Evolutionary conservation across 2,888 invertebrate genomes (phyloP).

Genomic region (Euphydryas editha): DNA sequence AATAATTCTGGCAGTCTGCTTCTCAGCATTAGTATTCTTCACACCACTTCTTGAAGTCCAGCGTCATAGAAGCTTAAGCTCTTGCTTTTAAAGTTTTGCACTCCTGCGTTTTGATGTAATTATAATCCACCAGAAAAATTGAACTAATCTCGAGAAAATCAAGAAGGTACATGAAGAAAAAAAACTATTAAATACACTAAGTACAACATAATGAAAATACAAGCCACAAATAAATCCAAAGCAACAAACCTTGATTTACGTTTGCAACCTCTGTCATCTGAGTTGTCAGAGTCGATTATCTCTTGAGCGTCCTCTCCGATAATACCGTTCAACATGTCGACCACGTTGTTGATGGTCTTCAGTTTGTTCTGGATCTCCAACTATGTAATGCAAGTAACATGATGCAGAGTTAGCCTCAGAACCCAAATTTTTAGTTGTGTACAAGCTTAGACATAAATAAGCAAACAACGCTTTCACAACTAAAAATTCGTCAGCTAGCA

Average conservation of each 20-base stretch:
- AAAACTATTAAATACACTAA: not conserved
- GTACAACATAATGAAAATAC: constrained; percentile 6
- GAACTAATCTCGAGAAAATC: not conserved
- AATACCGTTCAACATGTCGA: constrained; percentile 93
- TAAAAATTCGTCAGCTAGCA: constrained; percentile 45
- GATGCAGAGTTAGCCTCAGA: constrained; percentile 40
- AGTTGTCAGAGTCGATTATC: constrained; percentile 54
- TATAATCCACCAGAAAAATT: not conserved
- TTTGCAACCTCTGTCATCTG: constrained; percentile 59
- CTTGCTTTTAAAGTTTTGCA: not conserved
- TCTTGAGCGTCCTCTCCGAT: constrained; percentile 87
- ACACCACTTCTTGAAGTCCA: not conserved
- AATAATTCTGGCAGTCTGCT: not conserved
- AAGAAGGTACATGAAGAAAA: not conserved
- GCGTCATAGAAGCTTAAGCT: not conserved
- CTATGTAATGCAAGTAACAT: constrained; percentile 70
- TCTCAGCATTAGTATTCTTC: not conserved
- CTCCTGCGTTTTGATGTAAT: not conserved
- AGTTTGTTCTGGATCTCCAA: constrained; percentile 90
- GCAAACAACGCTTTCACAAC: constrained; percentile 45
- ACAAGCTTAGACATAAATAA: constrained; percentile 44
- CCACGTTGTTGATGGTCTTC: constrained; percentile 93
- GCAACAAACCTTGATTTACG: constrained; percentile 74
- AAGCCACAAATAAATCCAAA: constrained; percentile 19
- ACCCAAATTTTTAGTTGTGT: constrained; percentile 43